phyloP scores from a whole-genome alignment of 2,888 invertebrate genomes.

The Atethmia centrago region DNA sequence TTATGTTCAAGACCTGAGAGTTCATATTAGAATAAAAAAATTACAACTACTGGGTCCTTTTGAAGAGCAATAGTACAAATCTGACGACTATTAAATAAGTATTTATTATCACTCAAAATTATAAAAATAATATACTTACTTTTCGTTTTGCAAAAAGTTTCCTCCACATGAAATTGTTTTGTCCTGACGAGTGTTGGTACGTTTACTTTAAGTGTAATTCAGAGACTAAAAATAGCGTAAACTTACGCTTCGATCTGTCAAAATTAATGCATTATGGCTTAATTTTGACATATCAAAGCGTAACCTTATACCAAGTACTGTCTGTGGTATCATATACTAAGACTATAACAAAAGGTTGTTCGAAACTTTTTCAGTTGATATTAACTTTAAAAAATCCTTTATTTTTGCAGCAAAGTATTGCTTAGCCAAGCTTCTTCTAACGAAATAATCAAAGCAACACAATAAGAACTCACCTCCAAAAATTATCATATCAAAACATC shows the following conservation, averaged over 20 bases:
- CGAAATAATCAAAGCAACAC: conserved; percentile 14
- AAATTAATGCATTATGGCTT: background rate
- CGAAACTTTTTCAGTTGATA: background rate
- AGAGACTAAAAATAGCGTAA: background rate
- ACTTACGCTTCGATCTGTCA: background rate
- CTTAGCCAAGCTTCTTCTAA: background rate
- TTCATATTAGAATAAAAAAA: no score
- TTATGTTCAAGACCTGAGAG: no score
- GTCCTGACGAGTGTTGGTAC: no score
- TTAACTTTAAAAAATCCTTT: background rate
- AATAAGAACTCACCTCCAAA: conserved; percentile 22
- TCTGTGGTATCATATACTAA: background rate
- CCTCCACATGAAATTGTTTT: no score
- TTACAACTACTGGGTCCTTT: no score
- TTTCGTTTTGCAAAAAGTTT: no score
- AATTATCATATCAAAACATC: conserved; percentile 59
- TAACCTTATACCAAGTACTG: background rate
- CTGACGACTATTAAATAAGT: no score
- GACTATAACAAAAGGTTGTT: background rate
- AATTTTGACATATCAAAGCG: background rate
- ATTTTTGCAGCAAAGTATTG: background rate
- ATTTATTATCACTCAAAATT: no score
- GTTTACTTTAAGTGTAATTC: no score
- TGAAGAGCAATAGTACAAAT: no score
- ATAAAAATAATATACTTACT: no score